Conservation (phyloP, 2,113 vertebrate species). For the Jaculus jaculus region DNA sequence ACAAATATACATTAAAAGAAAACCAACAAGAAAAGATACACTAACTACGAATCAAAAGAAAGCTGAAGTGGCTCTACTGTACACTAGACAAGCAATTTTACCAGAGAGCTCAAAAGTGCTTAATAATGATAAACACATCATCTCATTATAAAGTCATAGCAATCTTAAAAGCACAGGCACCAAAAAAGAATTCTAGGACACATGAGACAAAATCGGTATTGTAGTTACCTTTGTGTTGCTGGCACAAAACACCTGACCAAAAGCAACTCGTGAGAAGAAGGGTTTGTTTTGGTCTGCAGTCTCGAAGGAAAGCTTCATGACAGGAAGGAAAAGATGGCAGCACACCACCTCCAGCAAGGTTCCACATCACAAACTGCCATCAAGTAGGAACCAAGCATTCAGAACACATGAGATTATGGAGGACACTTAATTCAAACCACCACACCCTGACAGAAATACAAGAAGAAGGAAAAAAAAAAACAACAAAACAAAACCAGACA, state of each 20-base stretch:
- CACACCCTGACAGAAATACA: not conserved
- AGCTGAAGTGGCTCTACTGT: not conserved
- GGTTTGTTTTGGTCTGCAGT: too few species aligned
- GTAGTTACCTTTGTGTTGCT: too few species aligned
- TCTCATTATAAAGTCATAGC: conserved; percentile 22
- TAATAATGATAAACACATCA: conserved; percentile 21
- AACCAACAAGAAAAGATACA: conserved; percentile 13
- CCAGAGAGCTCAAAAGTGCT: conserved; percentile 22
- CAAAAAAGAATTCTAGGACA: not conserved
- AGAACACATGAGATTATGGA: too few species aligned
- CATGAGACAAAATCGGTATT: not conserved
- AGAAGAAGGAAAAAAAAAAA: too few species aligned
- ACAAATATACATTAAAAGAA: conserved; percentile 24
- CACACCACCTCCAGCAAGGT: too few species aligned
- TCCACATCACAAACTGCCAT: too few species aligned
- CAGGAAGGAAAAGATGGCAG: too few species aligned
- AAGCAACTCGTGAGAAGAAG: too few species aligned
- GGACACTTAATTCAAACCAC: too few species aligned
- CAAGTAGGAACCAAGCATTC: too few species aligned
- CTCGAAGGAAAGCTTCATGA: too few species aligned
- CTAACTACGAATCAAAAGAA: conserved; percentile 50
- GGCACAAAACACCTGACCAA: too few species aligned
- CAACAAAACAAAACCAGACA: not conserved
- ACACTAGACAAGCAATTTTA: conserved; percentile 9
- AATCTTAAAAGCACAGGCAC: not conserved